Evolutionary conservation across 1,140 invertebrate genomes (phyloP), one percentile per base, ranked within the genome.

Genomic region (Dinoponera quadriceps): DNA sequence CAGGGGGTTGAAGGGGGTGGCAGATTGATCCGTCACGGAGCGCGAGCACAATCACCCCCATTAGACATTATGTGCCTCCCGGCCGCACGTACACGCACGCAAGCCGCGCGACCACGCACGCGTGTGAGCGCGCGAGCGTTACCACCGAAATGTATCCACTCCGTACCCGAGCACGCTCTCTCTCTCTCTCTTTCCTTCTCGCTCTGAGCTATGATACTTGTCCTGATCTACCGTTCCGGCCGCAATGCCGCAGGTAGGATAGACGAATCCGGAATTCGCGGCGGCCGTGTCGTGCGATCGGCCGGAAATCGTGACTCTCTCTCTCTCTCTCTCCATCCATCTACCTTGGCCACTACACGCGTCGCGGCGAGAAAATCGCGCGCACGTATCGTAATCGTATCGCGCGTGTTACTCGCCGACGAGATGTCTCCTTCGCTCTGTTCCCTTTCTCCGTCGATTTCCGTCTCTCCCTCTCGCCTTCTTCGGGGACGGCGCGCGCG

Each of bases 21-120:
- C 93, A 93, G 93, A 94, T 94, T 94, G 93, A 94, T 94, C 93
- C 92, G 93, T 94, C 92, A 94, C 93, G 93, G 93, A 92, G 90
- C 86, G 88, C 90, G 93, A 93, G 91, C 92, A 93, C 93, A 94
- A 94, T 94, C 92, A 92, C 92, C 93, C 92, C 93, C 92, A 94
- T 93, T 94, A 94, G 91, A 93, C 93, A 94, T 94, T 94, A 93
- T 93, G 91, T 92, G 91, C 92, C 90, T 92, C 87, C 89, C 90
- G 75, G 87, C 83, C 86, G 48, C 81, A 80, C 81, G 71, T 74
- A 59, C 66, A 75, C 83, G 69, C 75, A 73, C 82, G 75, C 82
- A 73, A 71, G 29, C 49, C 66, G 38, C 65, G 33, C 80, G 38
- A 44, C 3, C 83, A 74, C 77, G 60, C 66, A 84, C 66, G 83